Percentiles rank a stretch among this genome's conserved stretches.
These are phyloP conservation scores for Campylomormyrus tamandua DNA, from an alignment of 2,113 vertebrate species.

Conservation along the genomic window DNA sequence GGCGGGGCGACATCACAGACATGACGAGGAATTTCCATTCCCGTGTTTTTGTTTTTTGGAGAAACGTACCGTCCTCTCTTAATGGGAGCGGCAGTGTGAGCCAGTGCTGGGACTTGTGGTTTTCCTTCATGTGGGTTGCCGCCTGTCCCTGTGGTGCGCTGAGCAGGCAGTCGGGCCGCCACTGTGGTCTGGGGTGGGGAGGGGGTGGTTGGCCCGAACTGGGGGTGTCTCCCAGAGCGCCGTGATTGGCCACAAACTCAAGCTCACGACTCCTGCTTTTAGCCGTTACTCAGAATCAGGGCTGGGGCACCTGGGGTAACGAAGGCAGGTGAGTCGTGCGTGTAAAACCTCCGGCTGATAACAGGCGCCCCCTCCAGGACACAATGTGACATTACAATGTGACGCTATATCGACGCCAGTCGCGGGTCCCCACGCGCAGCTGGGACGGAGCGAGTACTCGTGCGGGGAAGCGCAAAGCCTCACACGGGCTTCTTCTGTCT, in stretches of 20 bases:
- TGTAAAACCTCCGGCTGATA: not conserved
- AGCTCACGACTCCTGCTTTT: not conserved
- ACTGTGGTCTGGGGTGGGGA: not conserved
- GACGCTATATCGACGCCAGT: not conserved
- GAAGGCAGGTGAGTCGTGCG: not conserved
- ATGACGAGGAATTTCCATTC: not conserved
- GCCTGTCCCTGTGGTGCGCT: not conserved
- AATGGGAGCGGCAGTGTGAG: not conserved
- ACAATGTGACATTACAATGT: not conserved
- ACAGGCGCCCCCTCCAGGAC: not conserved
- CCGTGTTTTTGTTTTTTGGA: not conserved
- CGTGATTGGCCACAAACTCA: not conserved
- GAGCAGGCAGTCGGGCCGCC: not conserved
- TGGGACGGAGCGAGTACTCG: not conserved
- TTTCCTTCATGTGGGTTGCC: not conserved
- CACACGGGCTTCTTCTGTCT: not conserved
- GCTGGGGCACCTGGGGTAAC: not conserved
- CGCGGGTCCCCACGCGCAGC: not conserved
- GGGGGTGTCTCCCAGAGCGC: not conserved
- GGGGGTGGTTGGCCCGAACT: not conserved
- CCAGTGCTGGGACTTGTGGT: not conserved
- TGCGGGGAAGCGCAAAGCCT: not conserved
- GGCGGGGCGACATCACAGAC: not conserved
- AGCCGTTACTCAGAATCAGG: not conserved
- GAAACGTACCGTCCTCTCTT: not conserved